Conservation (phyloP, 1,140 invertebrate species). For the Penaeus indicus region DNA sequence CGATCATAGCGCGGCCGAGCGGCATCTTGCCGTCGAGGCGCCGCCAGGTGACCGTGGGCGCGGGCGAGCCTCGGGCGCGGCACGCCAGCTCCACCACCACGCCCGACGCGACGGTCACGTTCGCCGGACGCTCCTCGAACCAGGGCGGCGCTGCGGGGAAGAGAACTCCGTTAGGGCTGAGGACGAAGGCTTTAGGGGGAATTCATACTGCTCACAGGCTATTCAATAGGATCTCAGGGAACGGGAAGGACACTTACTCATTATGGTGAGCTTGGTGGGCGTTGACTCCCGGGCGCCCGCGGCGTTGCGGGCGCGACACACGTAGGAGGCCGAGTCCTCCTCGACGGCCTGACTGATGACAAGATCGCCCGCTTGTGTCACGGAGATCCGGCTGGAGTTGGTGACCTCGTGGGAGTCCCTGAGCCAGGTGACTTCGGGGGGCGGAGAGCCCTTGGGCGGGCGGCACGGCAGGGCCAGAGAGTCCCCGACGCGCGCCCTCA, state of each 20-base stretch:
- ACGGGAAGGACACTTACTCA: conserved; percentile 67
- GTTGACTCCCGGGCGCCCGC: conserved; percentile 69
- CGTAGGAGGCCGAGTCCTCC: conserved; percentile 71
- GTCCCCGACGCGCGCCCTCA: conserved; percentile 44
- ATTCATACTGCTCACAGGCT: background rate
- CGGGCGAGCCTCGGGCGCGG: conserved; percentile 88
- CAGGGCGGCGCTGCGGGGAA: conserved; percentile 55
- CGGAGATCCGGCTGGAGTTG: conserved; percentile 48
- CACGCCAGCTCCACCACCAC: conserved; percentile 88
- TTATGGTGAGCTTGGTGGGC: conserved; percentile 69
- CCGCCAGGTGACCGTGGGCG: conserved; percentile 88
- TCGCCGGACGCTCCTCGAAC: conserved; percentile 60
- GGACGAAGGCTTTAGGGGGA: background rate
- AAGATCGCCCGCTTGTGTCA: conserved; percentile 29
- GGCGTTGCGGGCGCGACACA: conserved; percentile 70
- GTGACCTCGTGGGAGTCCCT: conserved; percentile 36
- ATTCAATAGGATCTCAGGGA: background rate
- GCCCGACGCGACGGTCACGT: conserved; percentile 64
- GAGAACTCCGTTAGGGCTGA: background rate
- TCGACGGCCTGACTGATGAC: conserved; percentile 78
- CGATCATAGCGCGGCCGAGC: conserved; percentile 80
- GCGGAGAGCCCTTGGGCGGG: conserved; percentile 59
- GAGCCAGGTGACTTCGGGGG: conserved; percentile 50
- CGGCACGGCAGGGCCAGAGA: conserved; percentile 51
- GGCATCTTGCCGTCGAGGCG: conserved; percentile 89